Percentiles rank a stretch among this genome's conserved stretches.
phyloP scores from a whole-genome alignment of 2,113 vertebrate genomes.

The Corapipo altera region DNA sequence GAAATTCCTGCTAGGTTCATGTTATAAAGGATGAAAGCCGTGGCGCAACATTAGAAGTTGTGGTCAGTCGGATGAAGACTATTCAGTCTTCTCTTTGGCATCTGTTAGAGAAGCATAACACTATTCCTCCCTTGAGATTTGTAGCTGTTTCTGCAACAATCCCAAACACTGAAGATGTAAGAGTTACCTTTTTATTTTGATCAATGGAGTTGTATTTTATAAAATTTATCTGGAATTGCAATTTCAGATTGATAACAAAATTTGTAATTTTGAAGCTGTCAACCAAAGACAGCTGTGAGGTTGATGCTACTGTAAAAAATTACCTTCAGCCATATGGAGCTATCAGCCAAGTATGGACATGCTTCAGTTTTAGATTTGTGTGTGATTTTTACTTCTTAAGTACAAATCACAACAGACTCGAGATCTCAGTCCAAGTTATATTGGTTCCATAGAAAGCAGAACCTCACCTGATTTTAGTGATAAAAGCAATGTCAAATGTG shows the following conservation, averaged over 20 bases:
- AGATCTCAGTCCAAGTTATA: background rate
- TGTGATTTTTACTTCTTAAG: background rate
- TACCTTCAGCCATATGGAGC: background rate
- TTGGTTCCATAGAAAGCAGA: background rate
- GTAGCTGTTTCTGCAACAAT: conserved; percentile 96
- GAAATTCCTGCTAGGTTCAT: conserved; percentile 81
- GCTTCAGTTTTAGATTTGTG: background rate
- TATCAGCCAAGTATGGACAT: background rate
- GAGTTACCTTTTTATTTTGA: conserved; percentile 37
- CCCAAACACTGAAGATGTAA: conserved; percentile 92
- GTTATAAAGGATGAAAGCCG: conserved; percentile 91
- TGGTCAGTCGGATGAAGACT: conserved; percentile 98
- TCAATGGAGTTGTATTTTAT: background rate
- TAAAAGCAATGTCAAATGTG: background rate
- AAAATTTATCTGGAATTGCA: background rate
- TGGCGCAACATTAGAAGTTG: conserved; percentile 94
- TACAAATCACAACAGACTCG: background rate
- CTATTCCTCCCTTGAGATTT: conserved; percentile 83
- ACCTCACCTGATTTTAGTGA: background rate
- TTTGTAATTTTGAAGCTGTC: background rate
- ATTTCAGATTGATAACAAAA: background rate
- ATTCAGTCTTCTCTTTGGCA: conserved; percentile 77
- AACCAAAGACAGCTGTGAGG: background rate
- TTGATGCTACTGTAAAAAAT: background rate
- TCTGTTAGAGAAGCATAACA: conserved; percentile 57